phyloP scores from a whole-genome alignment of 1,140 invertebrate genomes.

The Phthorimaea operculella region DNA sequence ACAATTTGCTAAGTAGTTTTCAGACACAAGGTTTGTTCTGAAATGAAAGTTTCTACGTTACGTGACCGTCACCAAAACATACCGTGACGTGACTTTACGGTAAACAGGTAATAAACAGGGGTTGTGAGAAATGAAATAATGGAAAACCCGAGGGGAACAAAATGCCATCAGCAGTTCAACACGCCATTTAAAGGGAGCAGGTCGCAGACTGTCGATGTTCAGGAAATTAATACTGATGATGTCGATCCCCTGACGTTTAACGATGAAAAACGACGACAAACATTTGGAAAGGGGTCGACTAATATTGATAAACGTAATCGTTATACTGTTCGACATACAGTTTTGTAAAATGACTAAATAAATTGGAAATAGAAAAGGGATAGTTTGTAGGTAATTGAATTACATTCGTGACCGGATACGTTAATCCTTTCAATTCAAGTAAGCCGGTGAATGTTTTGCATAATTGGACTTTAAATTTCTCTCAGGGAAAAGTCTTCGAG shows the following conservation, averaged over 20 bases:
- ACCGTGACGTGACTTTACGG: slow-evolving; percentile 9
- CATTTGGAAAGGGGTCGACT: too few species aligned
- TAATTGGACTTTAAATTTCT: slow-evolving; percentile 20
- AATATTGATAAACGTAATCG: too few species aligned
- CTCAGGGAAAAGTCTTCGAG: not conserved
- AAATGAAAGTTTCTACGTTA: too few species aligned
- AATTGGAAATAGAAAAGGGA: not conserved
- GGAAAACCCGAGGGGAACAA: slow-evolving; percentile 13
- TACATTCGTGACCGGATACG: slow-evolving; percentile 24
- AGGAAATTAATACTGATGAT: slow-evolving; percentile 1
- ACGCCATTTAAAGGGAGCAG: slow-evolving; percentile 9
- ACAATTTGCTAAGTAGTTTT: not conserved
- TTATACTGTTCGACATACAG: too few species aligned
- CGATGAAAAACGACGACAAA: too few species aligned
- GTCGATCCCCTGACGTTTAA: not conserved
- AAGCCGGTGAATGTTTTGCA: slow-evolving; percentile 13
- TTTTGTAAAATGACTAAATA: too few species aligned
- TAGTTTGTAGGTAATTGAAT: slow-evolving; percentile 10
- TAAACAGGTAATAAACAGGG: slow-evolving; percentile 8
- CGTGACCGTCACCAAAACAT: too few species aligned
- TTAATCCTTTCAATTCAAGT: slow-evolving; percentile 16
- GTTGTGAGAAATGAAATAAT: slow-evolving; percentile 12
- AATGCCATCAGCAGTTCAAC: slow-evolving; percentile 10
- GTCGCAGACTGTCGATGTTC: slow-evolving; percentile 7
- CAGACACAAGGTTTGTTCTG: too few species aligned